phyloP scores from a whole-genome alignment of 1,140 invertebrate species.

The Pseudomyrmex pallidus region DNA sequence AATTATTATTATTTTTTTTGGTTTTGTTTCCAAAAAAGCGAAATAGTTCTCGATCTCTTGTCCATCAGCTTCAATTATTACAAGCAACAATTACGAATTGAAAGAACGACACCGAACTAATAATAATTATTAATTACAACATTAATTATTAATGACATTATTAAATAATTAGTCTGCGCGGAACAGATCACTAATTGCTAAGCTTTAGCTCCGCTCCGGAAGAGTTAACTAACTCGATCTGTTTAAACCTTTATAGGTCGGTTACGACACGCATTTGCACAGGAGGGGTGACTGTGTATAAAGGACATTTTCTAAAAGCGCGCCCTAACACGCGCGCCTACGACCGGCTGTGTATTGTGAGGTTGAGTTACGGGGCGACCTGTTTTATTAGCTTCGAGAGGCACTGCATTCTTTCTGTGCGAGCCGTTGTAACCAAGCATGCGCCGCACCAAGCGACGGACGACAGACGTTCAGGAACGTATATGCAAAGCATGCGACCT shows the following conservation, averaged over 20 bases:
- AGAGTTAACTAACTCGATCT: conserved; percentile 57
- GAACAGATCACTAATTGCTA: conserved; percentile 10
- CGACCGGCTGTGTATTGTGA: conserved; percentile 42
- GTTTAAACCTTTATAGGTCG: conserved; percentile 29
- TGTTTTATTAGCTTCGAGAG: conserved; percentile 60
- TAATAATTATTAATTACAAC: not conserved
- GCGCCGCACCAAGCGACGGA: conserved; percentile 59
- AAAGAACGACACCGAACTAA: not conserved
- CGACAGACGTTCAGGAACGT: conserved; percentile 41
- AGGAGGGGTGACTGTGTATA: conserved; percentile 46
- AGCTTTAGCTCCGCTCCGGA: conserved; percentile 3
- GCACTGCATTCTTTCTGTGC: conserved; percentile 66
- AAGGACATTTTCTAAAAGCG: conserved; percentile 48
- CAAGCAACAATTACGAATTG: not conserved
- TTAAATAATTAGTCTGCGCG: not conserved
- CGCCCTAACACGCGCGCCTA: conserved; percentile 40
- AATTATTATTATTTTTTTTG: not conserved
- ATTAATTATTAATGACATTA: not conserved
- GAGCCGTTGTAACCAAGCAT: conserved; percentile 63
- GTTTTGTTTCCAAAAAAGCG: not conserved
- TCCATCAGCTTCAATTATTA: conserved; percentile 20
- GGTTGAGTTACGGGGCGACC: conserved; percentile 60
- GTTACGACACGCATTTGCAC: conserved; percentile 42
- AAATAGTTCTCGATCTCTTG: not conserved
- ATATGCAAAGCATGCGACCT: not conserved